phyloP scores from a whole-genome alignment of 2,888 invertebrate species.

The Stramonita haemastoma region DNA sequence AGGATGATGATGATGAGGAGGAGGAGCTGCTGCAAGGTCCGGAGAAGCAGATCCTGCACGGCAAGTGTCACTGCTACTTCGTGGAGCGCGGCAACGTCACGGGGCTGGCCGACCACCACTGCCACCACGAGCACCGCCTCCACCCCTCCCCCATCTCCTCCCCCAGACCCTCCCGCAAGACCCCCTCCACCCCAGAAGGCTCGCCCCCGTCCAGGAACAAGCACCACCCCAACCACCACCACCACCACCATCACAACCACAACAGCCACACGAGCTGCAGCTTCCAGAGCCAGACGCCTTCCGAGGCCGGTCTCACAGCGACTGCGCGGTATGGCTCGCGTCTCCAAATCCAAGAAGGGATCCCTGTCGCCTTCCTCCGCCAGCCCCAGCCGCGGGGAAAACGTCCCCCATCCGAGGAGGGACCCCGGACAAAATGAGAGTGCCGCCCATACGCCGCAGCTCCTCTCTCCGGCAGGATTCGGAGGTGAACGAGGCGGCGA shows the following conservation, averaged over 20 bases:
- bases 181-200: background rate
- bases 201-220: background rate
- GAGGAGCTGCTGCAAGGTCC: background rate
- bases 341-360: background rate
- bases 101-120: constrained; percentile 33
- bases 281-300: background rate
- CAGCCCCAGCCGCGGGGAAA: background rate
- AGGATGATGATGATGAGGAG: background rate
- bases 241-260: background rate
- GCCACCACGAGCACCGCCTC: constrained; percentile 33
- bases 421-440: background rate
- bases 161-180: background rate
- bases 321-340: constrained; percentile 9
- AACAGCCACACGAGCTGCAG: constrained; percentile 9
- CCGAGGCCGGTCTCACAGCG: constrained; percentile 32
- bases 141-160: background rate
- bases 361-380: background rate
- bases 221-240: background rate
- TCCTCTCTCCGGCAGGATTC: background rate
- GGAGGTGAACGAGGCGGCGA: background rate
- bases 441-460: background rate
- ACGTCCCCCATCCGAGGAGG: background rate
- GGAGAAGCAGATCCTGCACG: constrained; percentile 31
- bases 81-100: constrained; percentile 38
- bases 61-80: constrained; percentile 40